Conservation (phyloP, 2,797 vertebrate genomes). For the Phalloptychus januarius region DNA sequence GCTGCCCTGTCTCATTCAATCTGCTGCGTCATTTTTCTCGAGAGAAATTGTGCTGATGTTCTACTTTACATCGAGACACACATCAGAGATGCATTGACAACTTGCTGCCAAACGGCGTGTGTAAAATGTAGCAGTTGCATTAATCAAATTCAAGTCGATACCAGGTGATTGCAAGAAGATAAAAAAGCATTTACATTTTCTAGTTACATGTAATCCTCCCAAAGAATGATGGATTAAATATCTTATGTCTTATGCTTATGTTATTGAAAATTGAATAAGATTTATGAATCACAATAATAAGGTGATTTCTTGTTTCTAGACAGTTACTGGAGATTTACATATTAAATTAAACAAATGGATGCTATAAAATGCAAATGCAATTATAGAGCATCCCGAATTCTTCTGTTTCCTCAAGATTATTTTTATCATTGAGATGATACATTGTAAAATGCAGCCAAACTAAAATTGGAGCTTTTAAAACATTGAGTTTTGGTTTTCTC, state of each 20-base stretch:
- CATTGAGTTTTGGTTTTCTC: neutral
- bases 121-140: constrained; percentile 14
- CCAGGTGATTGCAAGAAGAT: constrained; percentile 16
- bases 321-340: constrained; percentile 48
- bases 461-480: neutral
- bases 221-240: constrained; percentile 22
- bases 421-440: constrained; percentile 1
- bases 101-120: neutral
- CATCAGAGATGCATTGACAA: constrained; percentile 18
- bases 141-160: constrained; percentile 25
- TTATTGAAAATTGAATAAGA: constrained; percentile 31
- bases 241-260: constrained; percentile 5
- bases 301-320: constrained; percentile 44
- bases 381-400: neutral
- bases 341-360: constrained; percentile 55
- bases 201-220: constrained; percentile 10
- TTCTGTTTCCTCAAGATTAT: neutral
- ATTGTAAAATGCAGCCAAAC: neutral
- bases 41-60: constrained; percentile 24
- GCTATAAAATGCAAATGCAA: constrained; percentile 38
- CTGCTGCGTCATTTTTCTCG: constrained; percentile 33
- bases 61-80: constrained; percentile 4
- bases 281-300: constrained; percentile 48
- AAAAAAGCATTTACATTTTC: constrained; percentile 27
- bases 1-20: constrained; percentile 20